phyloP scores from a whole-genome alignment of 2,797 vertebrate genomes.

The Cyclopterus lumpus region DNA sequence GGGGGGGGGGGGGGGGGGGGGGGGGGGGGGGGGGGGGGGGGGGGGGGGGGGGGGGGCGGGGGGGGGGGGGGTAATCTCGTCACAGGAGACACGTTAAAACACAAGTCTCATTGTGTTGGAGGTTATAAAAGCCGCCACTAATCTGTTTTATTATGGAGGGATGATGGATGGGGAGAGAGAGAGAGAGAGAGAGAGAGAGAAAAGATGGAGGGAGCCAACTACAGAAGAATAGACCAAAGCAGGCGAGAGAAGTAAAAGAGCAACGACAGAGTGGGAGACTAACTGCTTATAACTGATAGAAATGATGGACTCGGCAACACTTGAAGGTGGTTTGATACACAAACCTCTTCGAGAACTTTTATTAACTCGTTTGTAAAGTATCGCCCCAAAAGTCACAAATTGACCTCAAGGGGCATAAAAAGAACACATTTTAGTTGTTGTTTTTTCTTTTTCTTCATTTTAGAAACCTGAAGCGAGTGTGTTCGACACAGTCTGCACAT shows the following conservation, averaged over 20 bases:
- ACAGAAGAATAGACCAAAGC: background rate
- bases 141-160: conserved; percentile 60
- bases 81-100: conserved; percentile 55
- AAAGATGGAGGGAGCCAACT: background rate
- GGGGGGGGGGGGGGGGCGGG: conserved; percentile 1
- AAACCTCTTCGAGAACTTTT: background rate
- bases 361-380: background rate
- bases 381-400: background rate
- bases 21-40: conserved; percentile 5
- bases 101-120: conserved; percentile 61
- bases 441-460: background rate
- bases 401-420: background rate
- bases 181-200: background rate
- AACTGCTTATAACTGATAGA: background rate
- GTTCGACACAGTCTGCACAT: background rate
- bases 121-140: conserved; percentile 55
- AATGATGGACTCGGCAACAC: background rate
- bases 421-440: no score
- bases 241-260: background rate
- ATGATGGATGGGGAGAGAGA: background rate
- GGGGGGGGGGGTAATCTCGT: conserved; percentile 53
- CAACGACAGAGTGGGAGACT: background rate
- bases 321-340: background rate
- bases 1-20: background rate
- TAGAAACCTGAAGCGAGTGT: background rate